Conservation (phyloP, 2,888 invertebrate species). For the Amphipyra tragopoginis region DNA sequence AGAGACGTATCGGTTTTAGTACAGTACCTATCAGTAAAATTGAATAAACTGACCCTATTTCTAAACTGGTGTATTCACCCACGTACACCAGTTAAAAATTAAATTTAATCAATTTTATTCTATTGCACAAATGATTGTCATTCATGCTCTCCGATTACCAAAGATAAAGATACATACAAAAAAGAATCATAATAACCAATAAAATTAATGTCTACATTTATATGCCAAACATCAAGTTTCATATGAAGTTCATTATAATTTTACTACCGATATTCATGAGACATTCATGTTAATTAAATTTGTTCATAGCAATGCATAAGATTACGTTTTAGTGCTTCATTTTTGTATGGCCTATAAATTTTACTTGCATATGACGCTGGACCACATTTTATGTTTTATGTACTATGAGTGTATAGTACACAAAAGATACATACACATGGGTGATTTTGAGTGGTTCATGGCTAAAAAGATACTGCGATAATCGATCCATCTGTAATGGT, state of each 20-base stretch:
- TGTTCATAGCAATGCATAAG: conserved; percentile 35
- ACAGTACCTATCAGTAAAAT: too few relatives aligned
- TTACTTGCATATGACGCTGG: conserved; percentile 1
- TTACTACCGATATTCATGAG: conserved; percentile 50
- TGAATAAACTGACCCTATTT: conserved; percentile 8
- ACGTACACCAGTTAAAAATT: conserved; percentile 22
- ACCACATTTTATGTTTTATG: conserved; percentile 1
- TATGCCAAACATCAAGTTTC: conserved; percentile 43
- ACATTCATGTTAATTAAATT: conserved; percentile 48
- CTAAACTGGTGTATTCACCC: conserved; percentile 12
- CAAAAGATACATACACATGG: too few relatives aligned
- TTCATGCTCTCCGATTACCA: conserved; percentile 6
- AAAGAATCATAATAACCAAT: conserved; percentile 36
- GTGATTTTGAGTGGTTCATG: too few relatives aligned
- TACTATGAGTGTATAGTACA: too few relatives aligned
- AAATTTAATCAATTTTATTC: conserved; percentile 16
- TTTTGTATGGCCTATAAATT: conserved; percentile 21
- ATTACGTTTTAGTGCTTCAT: conserved; percentile 32
- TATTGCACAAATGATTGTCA: conserved; percentile 5
- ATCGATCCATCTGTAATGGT: too few relatives aligned
- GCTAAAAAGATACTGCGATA: too few relatives aligned
- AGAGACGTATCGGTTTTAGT: too few relatives aligned
- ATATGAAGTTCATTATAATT: conserved; percentile 46
- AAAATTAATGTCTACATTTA: conserved; percentile 48
- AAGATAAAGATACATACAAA: conserved; percentile 20